Base-by-base conservation (phyloP, 1,140 invertebrate species). In the Drosophila ambigua region DNA sequence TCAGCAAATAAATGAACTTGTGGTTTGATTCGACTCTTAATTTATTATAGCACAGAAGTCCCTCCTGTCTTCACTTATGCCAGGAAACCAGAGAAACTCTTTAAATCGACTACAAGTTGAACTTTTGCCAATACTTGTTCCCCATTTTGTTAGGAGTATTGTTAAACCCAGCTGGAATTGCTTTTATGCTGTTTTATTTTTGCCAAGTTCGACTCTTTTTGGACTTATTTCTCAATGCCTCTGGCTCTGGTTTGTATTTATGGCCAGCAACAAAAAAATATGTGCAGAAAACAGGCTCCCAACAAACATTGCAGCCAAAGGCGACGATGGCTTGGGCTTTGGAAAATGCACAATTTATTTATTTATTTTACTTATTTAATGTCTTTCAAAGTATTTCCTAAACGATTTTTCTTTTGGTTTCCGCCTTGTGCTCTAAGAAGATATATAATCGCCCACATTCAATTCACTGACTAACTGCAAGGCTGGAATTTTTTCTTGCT, bases 301-400 rank as follows among this genome's bases (percentile, higher is more conserved):
- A 41, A 55, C 31, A 26, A 57, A 67, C 45, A 48, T 31, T 55
- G 31, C 63, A 55, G 24, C 41, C 66, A 11, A 28, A 43, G 63
- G 65, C 49, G 9, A 3, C 11, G 31, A 35, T 35, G 31, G 9
- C 11, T 11, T 13, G 3, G 44, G 43, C 65, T 23, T 43, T 45
- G 46, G 35, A n/a, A 57, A 35, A 44, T 35, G 45, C 11, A 35
- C 31, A 45, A 35, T 39, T 39, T 60, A 64, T 31, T 68, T 69
- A 69, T 67, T 44, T 68, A 69, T 69, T 51, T 44, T 44, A 39
- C 43, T 43, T 65, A 31, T 16, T 43, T 43, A 57, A 58, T 69
- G 35, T 69, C 45, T 16, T 4, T 48, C 35, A 24, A 69, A 68
- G 63, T 11, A 9, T 43, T 49, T 43, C 1, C 24, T 0, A 39